Conservation (phyloP, 1,140 invertebrate genomes). For the Paramacrobiotus metropolitanus region DNA sequence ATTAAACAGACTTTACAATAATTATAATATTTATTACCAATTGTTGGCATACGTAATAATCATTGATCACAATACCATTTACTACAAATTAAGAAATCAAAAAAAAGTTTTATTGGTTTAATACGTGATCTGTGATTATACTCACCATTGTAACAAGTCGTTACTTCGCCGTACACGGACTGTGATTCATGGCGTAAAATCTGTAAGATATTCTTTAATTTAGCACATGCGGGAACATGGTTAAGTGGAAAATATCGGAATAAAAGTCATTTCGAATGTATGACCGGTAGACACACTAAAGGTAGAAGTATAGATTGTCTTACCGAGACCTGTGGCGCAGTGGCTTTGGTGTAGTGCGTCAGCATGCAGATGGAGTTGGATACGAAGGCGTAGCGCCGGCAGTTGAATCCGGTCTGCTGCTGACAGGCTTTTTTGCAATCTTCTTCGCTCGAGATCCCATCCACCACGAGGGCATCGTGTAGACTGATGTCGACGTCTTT, state of each 20-base stretch:
- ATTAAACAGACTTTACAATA: too few relatives aligned
- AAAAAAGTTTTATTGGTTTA: too few relatives aligned
- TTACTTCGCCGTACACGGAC: neutral
- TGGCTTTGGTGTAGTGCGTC: neutral
- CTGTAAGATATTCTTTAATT: too few relatives aligned
- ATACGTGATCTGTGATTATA: too few relatives aligned
- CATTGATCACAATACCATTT: too few relatives aligned
- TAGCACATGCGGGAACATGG: too few relatives aligned
- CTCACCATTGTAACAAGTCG: neutral
- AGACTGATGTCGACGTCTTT: neutral
- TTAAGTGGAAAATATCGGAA: neutral
- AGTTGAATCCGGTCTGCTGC: conserved; percentile 1
- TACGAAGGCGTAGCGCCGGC: neutral
- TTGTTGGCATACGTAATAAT: too few relatives aligned
- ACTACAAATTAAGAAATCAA: too few relatives aligned
- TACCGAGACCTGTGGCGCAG: neutral
- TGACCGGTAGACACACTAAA: too few relatives aligned
- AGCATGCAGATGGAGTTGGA: neutral
- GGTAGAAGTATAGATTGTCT: too few relatives aligned
- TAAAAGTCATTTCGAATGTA: neutral
- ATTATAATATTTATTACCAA: too few relatives aligned
- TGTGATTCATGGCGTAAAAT: neutral
- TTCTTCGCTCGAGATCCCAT: neutral
- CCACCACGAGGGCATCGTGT: neutral
- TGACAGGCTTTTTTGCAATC: conserved; percentile 1